A percentile compares a stretch with the other conserved stretches of the same genome.
Conservation (phyloP, 1,140 invertebrate genomes). For the Bombus sibiricus region DNA sequence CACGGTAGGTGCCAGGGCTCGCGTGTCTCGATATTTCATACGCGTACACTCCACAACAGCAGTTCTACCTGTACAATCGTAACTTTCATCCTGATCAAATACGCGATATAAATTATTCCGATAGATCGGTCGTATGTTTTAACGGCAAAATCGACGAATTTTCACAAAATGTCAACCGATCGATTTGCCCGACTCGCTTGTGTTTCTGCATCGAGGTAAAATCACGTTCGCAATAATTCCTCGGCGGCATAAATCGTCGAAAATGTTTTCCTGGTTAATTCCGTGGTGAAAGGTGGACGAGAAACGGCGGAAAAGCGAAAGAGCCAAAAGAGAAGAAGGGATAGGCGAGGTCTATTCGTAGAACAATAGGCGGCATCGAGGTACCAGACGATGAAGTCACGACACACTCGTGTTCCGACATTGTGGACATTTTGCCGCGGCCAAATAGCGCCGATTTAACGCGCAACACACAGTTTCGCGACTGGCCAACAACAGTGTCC, state of each 20-base stretch:
- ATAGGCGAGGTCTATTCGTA: constrained; percentile 60
- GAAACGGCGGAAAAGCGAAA: constrained; percentile 8
- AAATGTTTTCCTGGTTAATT: constrained; percentile 33
- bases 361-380: constrained; percentile 65
- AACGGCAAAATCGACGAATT: no score
- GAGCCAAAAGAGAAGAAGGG: constrained; percentile 31
- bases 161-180: not conserved
- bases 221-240: not conserved
- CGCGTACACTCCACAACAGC: not conserved
- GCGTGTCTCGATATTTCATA: constrained; percentile 45
- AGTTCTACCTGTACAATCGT: not conserved
- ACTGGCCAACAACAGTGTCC: not conserved
- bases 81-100: not conserved
- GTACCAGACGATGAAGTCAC: constrained; percentile 75
- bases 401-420: constrained; percentile 61
- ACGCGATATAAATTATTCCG: no score
- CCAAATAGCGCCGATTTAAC: constrained; percentile 68
- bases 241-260: not conserved
- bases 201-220: no score
- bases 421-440: constrained; percentile 55
- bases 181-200: not conserved
- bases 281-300: constrained; percentile 49
- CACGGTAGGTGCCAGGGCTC: constrained; percentile 27
- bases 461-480: constrained; percentile 12
- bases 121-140: no score